Base-by-base conservation (phyloP, 2,797 vertebrate species). In the Eleutherodactylus coqui region DNA sequence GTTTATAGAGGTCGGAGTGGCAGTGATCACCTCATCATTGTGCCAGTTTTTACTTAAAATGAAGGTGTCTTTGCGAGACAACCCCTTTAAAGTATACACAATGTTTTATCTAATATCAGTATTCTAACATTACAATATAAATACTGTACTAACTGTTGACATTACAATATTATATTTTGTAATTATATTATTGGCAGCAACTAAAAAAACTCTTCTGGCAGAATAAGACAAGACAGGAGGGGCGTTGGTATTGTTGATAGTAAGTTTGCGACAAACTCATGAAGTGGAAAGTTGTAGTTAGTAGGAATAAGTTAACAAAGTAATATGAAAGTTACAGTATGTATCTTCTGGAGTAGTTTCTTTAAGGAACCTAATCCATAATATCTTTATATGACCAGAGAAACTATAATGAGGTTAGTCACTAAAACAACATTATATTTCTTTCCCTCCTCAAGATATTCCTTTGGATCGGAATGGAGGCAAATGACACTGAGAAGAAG, bases 391-490 rank as follows among this genome's bases (percentile, higher is more conserved):
- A 29, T 62, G 3, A 27, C 9, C 55, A 3, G n/a, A 58, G 8
- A 58, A 62, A 29, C 29, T 16, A 16, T 62, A 62, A 14, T 69
- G 19, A 69, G 36, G 34, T 21, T 69, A 69, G 1, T 32, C 58
- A 32, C 14, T 34, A 34, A 27, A 69, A 21, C 9, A 1, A n/a
- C 19, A n/a, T n/a, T n/a, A n/a, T n/a, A 76, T 21, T 34, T 27
- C 32, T 38, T 64, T 77, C 34, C 36, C 53, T 41, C n/a, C 72
- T 41, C 24, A 87, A 98, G 97, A 89, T 98, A 70, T 94, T 97
- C 89, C 85, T 97, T 29, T 98, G 97, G 97, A 91, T 96, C 3
- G 96, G 97, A 14, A 92, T 91, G 6, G 94, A 96, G 5, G 94
- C 97, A 27, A 96, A 96, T 14, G 93, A 94, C 13, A 86, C 75